Evolutionary conservation across 1,140 invertebrate species (phyloP).

Genomic region (Eumaeus atala): DNA sequence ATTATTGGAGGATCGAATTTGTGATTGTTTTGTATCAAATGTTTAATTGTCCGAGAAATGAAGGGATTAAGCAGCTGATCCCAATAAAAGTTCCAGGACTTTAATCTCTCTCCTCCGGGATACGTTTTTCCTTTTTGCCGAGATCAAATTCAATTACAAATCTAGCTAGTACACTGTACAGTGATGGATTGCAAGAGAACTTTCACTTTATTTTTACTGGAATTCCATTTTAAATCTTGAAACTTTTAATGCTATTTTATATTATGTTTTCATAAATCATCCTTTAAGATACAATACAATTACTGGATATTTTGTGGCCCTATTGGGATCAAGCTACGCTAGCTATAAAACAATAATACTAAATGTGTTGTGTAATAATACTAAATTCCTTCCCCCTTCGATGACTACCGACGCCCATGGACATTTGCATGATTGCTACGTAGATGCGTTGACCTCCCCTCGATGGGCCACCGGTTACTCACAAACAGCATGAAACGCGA

Average conservation of each 20-base stretch:
- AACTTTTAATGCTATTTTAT: slow-evolving; percentile 3
- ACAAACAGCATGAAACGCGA: no score
- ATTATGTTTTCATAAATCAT: no score
- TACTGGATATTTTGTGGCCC: no score
- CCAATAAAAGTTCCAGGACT: slow-evolving; percentile 20
- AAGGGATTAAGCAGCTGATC: slow-evolving; percentile 58
- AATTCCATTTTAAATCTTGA: slow-evolving; percentile 4
- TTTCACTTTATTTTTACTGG: slow-evolving; percentile 2
- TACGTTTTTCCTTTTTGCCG: slow-evolving; percentile 14
- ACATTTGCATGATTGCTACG: no score
- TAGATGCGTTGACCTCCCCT: no score
- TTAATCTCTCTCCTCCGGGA: slow-evolving; percentile 23
- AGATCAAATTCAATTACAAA: slow-evolving; percentile 16
- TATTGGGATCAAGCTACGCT: no score
- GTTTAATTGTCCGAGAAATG: slow-evolving; percentile 68
- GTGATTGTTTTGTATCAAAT: slow-evolving; percentile 65
- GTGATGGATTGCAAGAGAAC: slow-evolving; percentile 1
- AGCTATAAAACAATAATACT: no score
- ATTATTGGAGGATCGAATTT: slow-evolving; percentile 35
- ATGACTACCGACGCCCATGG: no score
- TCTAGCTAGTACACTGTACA: slow-evolving; percentile 9
- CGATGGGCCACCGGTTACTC: no score
- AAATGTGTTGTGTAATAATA: no score
- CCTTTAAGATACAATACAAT: no score
- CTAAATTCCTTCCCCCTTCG: no score